A percentile compares a stretch with the other conserved stretches of the same genome.
phyloP scores from a whole-genome alignment of 2,113 vertebrate species.

The Cyanocitta stelleri region DNA sequence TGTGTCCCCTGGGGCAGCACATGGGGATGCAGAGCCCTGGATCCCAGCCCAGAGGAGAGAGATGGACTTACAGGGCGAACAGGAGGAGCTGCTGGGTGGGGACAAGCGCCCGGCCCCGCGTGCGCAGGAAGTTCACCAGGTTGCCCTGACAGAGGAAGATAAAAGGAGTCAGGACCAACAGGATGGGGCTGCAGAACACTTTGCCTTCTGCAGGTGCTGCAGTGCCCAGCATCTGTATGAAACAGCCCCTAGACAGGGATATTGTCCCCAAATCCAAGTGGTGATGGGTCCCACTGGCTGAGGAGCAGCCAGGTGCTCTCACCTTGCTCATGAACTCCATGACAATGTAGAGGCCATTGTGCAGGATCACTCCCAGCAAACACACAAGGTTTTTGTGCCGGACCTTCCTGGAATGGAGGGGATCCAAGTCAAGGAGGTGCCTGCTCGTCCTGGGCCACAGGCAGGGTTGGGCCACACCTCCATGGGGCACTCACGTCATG shows the following conservation, averaged over 20 bases:
- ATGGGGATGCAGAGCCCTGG: not conserved
- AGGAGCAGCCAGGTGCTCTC: not conserved
- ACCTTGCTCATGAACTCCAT: constrained; percentile 95
- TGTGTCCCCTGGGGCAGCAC: not conserved
- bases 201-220: not conserved
- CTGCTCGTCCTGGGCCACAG: fast-evolving
- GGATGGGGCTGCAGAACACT: not conserved
- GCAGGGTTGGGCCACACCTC: not conserved
- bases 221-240: fast-evolving
- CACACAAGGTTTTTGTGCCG: constrained; percentile 88
- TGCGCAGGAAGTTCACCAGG: constrained; percentile 87
- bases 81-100: constrained; percentile 73
- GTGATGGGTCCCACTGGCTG: fast-evolving
- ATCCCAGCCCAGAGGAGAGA: not conserved
- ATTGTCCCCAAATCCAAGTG: not conserved
- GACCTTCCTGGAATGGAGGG: constrained; percentile 76
- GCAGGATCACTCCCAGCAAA: constrained; percentile 85
- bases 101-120: constrained; percentile 78
- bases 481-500: constrained; percentile 81
- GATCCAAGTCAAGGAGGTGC: fast-evolving
- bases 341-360: constrained; percentile 88
- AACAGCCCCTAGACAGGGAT: not conserved
- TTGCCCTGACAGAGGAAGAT: constrained; percentile 77
- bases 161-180: fast-evolving
- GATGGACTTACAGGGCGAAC: constrained; percentile 82